A percentile compares a stretch with the other conserved stretches of the same genome.
phyloP scores from a whole-genome alignment of 92 coral and sea anemone genomes.

The Actinostola sp. region DNA sequence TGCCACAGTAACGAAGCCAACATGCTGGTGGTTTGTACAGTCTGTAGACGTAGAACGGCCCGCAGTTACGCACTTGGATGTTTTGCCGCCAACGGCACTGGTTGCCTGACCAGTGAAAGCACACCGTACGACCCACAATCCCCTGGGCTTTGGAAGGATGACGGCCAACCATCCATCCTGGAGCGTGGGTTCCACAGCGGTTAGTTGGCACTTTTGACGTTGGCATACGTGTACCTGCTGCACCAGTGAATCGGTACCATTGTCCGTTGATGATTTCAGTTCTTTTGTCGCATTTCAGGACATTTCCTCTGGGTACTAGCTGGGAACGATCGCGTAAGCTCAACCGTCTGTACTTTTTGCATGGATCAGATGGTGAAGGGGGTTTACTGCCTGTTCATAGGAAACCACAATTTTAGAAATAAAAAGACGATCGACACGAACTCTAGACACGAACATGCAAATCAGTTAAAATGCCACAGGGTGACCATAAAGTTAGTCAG shows the following conservation, averaged over 20 bases:
- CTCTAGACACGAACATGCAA: too few relatives aligned
- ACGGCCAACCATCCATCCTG: constrained; percentile 43
- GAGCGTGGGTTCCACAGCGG: constrained; percentile 30
- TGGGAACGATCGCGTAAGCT: not conserved
- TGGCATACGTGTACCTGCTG: constrained; percentile 29
- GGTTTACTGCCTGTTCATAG: too few relatives aligned
- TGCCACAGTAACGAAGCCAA: constrained; percentile 8
- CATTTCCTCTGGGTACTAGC: not conserved
- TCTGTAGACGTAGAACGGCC: not conserved
- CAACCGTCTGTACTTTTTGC: not conserved
- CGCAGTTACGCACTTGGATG: constrained; percentile 10
- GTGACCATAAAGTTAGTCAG: too few relatives aligned
- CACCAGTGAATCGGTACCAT: constrained; percentile 40
- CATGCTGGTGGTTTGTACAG: not conserved
- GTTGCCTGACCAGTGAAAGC: not conserved
- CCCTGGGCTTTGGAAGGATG: constrained; percentile 8
- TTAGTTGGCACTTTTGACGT: constrained; percentile 3
- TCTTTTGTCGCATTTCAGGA: not conserved
- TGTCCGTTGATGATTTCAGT: constrained; percentile 1
- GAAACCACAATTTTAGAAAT: too few relatives aligned
- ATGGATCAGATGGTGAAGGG: too few relatives aligned
- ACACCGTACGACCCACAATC: constrained; percentile 3
- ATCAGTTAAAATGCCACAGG: too few relatives aligned
- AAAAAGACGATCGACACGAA: too few relatives aligned
- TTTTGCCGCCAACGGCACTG: not conserved